Base-by-base conservation (phyloP, 2,113 vertebrate species). In the Pelodiscus sinensis region DNA sequence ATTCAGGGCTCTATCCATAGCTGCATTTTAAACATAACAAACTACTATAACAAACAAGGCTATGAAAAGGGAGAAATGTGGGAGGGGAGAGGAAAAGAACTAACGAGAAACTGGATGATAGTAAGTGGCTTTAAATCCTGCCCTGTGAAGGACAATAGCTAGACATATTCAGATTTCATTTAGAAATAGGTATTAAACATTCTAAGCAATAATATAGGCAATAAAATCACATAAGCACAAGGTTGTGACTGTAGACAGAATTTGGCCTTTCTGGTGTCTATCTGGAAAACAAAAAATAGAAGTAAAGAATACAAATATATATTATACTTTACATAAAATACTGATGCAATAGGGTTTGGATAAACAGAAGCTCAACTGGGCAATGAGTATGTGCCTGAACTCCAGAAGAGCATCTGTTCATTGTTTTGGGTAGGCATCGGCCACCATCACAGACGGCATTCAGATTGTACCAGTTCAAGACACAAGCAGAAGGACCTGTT, bases 171-270 rank as follows among this genome's bases (percentile, higher is more conserved):
- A n/a, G 62, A 65, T 65, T 65, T 65, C 27, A n/a, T 65, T 16
- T 65, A 65, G 29, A 16, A 29, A 15, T 65, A 65, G 29, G 62
- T 65, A 31, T 18, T 65, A n/a, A n/a, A 31, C 29, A n/a, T 65
- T 65, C 62, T 65, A 65, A 65, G 62, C 62, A 65, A 65, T 31
- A 65, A 16, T 4, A 6, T 65, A 31, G 15, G 6, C 62, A 31
- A 16, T 65, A 65, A 65, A 31, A 65, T 65, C 62, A n/a, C 62
- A 65, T 13, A 65, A 27, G 8, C 16, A 13, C 15, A 65, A 65
- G 62, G 15, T 31, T 65, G 35, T 19, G 85, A 78, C 21, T 73
- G 77, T 89, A 73, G 52, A 87, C 8, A 80, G 83, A 87, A 71
- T 65, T 22, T 25, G 60, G 62, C n/a, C 50, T 19, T 9, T 60